phyloP scores from a whole-genome alignment of 2,113 vertebrate genomes.

The Cebus imitator region DNA sequence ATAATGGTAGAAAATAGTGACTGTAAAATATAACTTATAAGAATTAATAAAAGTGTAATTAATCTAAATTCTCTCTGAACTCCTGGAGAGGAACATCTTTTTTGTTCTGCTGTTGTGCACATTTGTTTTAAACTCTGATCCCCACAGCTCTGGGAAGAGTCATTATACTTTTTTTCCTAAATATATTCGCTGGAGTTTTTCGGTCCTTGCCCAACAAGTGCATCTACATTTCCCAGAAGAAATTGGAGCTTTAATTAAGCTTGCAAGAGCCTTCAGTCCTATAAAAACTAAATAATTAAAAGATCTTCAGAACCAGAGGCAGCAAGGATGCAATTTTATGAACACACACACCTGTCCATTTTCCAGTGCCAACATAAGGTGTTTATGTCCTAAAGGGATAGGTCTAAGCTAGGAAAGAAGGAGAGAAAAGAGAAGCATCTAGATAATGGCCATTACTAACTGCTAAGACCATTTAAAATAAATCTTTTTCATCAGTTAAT shows the following conservation, averaged over 20 bases:
- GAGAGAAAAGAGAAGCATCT: too few relatives aligned
- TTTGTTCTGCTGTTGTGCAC: fast-evolving
- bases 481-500: neutral
- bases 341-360: neutral
- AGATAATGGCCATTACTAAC: neutral
- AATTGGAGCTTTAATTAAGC: constrained; percentile 44
- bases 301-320: neutral
- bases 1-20: neutral
- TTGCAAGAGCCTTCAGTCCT: neutral
- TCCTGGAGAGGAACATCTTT: neutral
- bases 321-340: neutral
- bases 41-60: neutral
- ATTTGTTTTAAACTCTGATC: neutral
- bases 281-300: constrained; percentile 38
- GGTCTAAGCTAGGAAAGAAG: neutral
- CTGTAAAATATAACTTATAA: neutral
- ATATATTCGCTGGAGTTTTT: neutral
- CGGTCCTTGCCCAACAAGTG: neutral
- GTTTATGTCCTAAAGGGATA: neutral
- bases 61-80: neutral
- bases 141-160: neutral
- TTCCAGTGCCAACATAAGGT: neutral
- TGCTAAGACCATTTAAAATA: neutral
- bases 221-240: constrained; percentile 22
- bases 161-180: neutral